Conservation (phyloP, 2,113 vertebrate genomes). For the Erpornis zantholeuca region DNA sequence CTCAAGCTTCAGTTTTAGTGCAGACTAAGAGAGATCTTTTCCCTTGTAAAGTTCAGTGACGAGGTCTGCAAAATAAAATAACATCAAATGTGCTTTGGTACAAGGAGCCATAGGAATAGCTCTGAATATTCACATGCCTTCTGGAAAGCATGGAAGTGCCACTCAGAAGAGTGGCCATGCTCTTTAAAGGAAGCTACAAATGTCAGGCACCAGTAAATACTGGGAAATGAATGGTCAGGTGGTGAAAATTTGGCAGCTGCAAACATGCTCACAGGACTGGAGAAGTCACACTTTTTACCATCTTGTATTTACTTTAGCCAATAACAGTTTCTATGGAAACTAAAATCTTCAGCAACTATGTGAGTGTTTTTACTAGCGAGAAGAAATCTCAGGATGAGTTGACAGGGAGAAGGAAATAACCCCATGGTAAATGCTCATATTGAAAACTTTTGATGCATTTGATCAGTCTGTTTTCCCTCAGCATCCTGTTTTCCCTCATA, state of each 20-base stretch:
- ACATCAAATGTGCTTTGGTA: not conserved
- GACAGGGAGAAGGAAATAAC: conserved; percentile 39
- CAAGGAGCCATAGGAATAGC: not conserved
- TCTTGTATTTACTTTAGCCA: conserved; percentile 42
- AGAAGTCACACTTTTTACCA: not conserved
- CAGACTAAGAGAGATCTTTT: not conserved
- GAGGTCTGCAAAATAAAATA: not conserved
- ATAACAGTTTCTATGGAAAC: conserved; percentile 81
- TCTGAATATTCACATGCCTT: not conserved
- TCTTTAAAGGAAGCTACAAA: not conserved
- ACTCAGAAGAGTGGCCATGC: rapidly evolving
- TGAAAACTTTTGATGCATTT: conserved; percentile 40
- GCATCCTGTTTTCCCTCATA: conserved; percentile 7
- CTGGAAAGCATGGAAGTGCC: not conserved
- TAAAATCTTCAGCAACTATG: conserved; percentile 64
- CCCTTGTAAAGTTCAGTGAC: not conserved
- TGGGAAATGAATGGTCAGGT: not conserved
- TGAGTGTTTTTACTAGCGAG: conserved; percentile 46
- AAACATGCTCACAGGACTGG: not conserved
- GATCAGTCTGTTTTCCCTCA: conserved; percentile 6
- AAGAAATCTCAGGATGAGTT: conserved; percentile 52
- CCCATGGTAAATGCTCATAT: conserved; percentile 39
- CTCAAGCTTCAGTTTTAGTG: not conserved
- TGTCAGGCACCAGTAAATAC: not conserved
- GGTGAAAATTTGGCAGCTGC: not conserved